These are phyloP conservation scores for Galeruca laticollis DNA, from an alignment of 2,888 invertebrate species.

Conservation along the genomic window DNA sequence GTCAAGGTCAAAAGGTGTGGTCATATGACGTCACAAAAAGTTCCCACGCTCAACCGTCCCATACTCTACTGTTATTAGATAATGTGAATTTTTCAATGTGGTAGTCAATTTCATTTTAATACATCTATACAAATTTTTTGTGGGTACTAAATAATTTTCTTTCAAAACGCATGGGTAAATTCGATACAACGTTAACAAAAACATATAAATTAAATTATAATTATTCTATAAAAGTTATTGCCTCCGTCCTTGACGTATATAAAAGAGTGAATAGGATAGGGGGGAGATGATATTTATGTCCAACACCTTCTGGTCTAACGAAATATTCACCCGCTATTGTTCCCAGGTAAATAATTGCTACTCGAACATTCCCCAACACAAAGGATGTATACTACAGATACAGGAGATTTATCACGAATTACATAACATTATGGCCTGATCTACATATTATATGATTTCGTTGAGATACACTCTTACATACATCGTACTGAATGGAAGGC, in stretches of 20 bases:
- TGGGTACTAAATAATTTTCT: too few species aligned
- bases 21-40: too few species aligned
- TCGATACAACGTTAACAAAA: too few species aligned
- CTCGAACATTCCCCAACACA: slow-evolving; percentile 57
- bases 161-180: too few species aligned
- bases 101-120: too few species aligned
- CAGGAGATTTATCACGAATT: slow-evolving; percentile 56
- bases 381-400: slow-evolving; percentile 53
- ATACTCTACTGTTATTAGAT: too few species aligned
- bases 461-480: slow-evolving; percentile 33
- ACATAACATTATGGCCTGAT: slow-evolving; percentile 53
- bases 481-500: slow-evolving; percentile 9
- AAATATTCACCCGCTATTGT: slow-evolving; percentile 58
- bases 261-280: slow-evolving; percentile 20
- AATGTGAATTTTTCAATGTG: too few species aligned
- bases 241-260: slow-evolving; percentile 7
- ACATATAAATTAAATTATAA: neutral
- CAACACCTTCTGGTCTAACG: slow-evolving; percentile 55
- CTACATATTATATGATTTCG: slow-evolving; percentile 49
- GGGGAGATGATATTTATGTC: slow-evolving; percentile 52
- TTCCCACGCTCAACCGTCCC: too few species aligned
- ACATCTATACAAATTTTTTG: too few species aligned
- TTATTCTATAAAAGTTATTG: neutral
- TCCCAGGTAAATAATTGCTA: slow-evolving; percentile 58
- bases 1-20: too few species aligned